Evolutionary conservation across 1,140 invertebrate species (phyloP).

Genomic region (Heterodera schachtii): DNA sequence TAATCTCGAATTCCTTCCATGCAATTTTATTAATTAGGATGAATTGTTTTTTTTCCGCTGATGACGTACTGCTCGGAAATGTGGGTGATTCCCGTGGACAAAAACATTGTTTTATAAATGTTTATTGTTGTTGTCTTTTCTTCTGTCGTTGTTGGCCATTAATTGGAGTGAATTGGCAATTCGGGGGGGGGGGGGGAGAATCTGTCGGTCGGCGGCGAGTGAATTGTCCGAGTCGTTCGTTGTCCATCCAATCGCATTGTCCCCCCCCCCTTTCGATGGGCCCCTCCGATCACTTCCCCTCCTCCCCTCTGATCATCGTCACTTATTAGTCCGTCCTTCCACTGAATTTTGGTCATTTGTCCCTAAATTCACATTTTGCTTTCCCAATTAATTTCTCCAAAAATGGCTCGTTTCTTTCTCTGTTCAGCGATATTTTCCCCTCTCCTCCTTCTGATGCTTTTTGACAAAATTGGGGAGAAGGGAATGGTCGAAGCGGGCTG

Average conservation of each 20-base stretch:
- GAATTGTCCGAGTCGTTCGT: neutral
- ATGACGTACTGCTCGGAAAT: neutral
- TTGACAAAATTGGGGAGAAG: conserved; percentile 4
- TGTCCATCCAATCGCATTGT: neutral
- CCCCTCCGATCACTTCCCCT: neutral
- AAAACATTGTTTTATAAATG: no score
- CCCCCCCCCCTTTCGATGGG: neutral
- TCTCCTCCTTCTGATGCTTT: neutral
- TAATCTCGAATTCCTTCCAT: no score
- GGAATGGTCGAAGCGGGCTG: conserved; percentile 1
- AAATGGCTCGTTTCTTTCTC: conserved; percentile 6
- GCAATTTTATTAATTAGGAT: neutral
- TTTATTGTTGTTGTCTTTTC: neutral
- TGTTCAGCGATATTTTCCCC: neutral
- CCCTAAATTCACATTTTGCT: neutral
- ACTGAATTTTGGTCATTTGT: neutral
- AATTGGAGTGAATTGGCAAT: neutral
- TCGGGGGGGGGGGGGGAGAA: neutral
- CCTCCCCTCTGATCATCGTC: neutral
- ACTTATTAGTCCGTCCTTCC: neutral
- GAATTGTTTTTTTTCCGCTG: neutral
- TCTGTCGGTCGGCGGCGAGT: neutral
- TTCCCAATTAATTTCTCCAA: neutral
- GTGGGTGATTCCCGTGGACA: neutral
- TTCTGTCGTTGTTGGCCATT: neutral